Conservation (phyloP, 2,113 vertebrate species). For the Oncorhynchus masou region DNA sequence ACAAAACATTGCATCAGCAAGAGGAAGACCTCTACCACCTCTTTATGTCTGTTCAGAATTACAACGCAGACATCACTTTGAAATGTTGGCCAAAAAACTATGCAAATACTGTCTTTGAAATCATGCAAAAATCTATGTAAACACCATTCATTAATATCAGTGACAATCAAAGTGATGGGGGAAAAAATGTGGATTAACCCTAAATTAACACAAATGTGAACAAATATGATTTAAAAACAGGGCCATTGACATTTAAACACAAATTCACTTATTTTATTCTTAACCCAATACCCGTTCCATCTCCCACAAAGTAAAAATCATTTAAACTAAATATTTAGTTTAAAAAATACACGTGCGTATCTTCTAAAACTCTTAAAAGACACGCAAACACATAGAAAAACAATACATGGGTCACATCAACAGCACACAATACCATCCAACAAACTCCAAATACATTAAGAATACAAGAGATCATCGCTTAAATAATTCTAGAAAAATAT, state of each 20-base stretch:
- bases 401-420: slow-evolving; percentile 50
- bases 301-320: slow-evolving; percentile 19
- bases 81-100: not conserved
- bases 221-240: not conserved
- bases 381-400: slow-evolving; percentile 22
- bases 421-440: slow-evolving; percentile 55
- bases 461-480: slow-evolving; percentile 85
- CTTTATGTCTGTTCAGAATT: not conserved
- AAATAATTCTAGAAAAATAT: slow-evolving; percentile 96
- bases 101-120: not conserved
- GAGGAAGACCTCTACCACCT: not conserved
- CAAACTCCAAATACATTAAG: slow-evolving; percentile 59
- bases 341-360: not conserved
- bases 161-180: not conserved
- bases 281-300: slow-evolving; percentile 27
- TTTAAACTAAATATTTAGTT: slow-evolving; percentile 19
- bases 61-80: not conserved
- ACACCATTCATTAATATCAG: not conserved
- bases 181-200: no score
- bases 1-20: not conserved
- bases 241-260: not conserved
- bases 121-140: not conserved
- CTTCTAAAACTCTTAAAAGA: slow-evolving; percentile 1
- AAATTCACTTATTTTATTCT: not conserved
- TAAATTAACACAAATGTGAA: no score